Conservation (phyloP, 2,797 vertebrate genomes). For the Chrysocyon brachyurus region DNA sequence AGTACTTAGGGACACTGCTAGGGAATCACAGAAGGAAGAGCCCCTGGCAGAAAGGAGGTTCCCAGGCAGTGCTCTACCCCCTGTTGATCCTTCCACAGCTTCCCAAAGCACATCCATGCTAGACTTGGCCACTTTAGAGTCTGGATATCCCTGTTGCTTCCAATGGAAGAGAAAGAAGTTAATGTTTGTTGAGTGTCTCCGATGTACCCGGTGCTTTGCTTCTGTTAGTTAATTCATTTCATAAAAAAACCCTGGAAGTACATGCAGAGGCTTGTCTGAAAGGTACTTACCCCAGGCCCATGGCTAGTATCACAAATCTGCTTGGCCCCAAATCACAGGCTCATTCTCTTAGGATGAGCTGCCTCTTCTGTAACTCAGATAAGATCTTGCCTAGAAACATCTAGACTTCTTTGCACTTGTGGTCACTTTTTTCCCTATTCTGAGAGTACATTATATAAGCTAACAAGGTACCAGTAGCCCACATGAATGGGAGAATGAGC, state of each 20-base stretch:
- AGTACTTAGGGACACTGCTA: neutral
- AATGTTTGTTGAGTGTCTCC: neutral
- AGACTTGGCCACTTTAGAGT: neutral
- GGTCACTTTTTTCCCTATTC: neutral
- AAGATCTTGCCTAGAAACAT: neutral
- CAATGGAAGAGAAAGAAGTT: neutral
- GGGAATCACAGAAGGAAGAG: neutral
- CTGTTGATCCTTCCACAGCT: neutral
- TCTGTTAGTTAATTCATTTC: neutral
- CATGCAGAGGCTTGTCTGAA: neutral
- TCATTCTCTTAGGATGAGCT: neutral
- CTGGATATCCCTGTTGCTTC: neutral
- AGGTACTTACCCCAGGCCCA: neutral
- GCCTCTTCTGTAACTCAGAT: neutral
- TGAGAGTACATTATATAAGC: accelerated
- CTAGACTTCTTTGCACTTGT: neutral
- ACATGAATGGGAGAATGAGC: neutral
- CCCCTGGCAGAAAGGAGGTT: neutral
- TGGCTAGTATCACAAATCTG: too few species aligned
- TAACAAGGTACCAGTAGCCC: neutral
- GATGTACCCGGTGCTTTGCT: neutral
- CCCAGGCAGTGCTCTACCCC: neutral
- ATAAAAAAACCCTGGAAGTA: neutral
- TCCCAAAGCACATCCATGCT: neutral
- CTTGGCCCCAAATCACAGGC: neutral